Conservation (phyloP, 2,888 invertebrate species). For the Heliconius hortense region DNA sequence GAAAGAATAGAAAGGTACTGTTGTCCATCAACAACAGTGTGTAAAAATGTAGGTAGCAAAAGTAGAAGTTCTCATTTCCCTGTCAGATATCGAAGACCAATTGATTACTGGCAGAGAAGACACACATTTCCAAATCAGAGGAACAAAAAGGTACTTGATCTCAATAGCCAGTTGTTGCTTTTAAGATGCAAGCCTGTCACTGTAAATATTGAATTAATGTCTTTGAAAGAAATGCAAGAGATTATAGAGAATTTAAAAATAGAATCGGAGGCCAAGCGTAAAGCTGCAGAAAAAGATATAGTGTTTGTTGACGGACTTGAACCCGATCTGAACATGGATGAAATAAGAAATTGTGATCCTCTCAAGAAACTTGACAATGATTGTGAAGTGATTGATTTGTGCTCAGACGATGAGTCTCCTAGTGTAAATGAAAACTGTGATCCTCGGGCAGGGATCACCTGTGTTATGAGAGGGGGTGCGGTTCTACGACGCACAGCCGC, state of each 20-base stretch:
- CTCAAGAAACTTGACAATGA: slow-evolving; percentile 62
- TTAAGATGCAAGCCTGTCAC: slow-evolving; percentile 76
- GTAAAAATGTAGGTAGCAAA: slow-evolving; percentile 67
- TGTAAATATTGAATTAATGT: slow-evolving; percentile 72
- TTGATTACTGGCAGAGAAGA: slow-evolving; percentile 73
- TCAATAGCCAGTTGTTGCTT: slow-evolving; percentile 75
- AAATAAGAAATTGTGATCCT: slow-evolving; percentile 60
- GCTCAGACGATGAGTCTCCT: slow-evolving; percentile 84
- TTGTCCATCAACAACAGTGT: slow-evolving; percentile 57
- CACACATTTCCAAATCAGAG: slow-evolving; percentile 71
- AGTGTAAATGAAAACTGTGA: slow-evolving; percentile 74
- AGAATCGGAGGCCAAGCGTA: slow-evolving; percentile 55
- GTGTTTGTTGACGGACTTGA: slow-evolving; percentile 72
- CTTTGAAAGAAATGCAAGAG: slow-evolving; percentile 66
- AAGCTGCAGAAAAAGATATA: slow-evolving; percentile 65
- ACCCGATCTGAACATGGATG: slow-evolving; percentile 58
- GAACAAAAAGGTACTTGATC: slow-evolving; percentile 68
- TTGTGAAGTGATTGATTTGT: slow-evolving; percentile 85
- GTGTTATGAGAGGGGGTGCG: slow-evolving; percentile 70
- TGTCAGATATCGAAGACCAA: slow-evolving; percentile 68
- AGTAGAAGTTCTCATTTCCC: slow-evolving; percentile 69
- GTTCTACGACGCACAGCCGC: slow-evolving; percentile 68
- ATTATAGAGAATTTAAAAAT: slow-evolving; percentile 63
- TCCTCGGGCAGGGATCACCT: slow-evolving; percentile 67
- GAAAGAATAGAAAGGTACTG: slow-evolving; percentile 75